Percentiles rank a stretch among this genome's conserved stretches.
Evolutionary conservation across 2,113 vertebrate genomes (phyloP).

Genomic region (Cromileptes altivelis): DNA sequence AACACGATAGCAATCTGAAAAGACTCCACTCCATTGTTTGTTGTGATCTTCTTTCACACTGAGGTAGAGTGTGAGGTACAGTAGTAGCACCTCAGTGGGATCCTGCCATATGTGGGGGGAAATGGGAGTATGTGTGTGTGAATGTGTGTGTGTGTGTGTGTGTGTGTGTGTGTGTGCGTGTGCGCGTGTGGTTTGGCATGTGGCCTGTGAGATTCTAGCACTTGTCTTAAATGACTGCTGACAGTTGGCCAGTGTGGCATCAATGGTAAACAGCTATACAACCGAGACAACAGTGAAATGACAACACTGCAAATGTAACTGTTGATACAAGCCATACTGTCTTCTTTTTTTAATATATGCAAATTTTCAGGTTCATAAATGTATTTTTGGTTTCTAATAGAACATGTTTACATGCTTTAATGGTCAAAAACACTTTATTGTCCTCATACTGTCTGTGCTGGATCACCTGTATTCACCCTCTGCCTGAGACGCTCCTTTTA

Average conservation of each 20-base stretch:
- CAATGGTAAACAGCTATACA: conserved; percentile 57
- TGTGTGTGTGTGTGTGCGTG: not conserved
- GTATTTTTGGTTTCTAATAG: too few relatives aligned
- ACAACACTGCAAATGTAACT: conserved; percentile 36
- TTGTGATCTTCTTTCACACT: conserved; percentile 49
- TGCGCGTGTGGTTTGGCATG: conserved; percentile 56
- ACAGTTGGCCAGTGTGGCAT: conserved; percentile 61
- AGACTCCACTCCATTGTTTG: conserved; percentile 32
- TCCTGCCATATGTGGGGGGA: conserved; percentile 61
- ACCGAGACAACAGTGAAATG: conserved; percentile 21
- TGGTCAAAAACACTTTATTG: too few relatives aligned
- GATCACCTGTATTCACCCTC: too few relatives aligned
- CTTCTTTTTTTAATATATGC: not conserved
- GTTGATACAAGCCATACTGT: not conserved
- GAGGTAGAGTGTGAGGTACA: conserved; percentile 53
- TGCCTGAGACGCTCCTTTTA: too few relatives aligned
- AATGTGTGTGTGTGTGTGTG: conserved; percentile 14
- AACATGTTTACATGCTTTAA: too few relatives aligned
- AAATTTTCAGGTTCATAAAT: too few relatives aligned
- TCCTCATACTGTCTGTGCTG: too few relatives aligned
- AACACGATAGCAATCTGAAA: not conserved
- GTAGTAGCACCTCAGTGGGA: conserved; percentile 64
- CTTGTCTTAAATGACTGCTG: conserved; percentile 61
- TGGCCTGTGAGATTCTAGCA: conserved; percentile 51
- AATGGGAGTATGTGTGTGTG: not conserved